Base-by-base conservation (phyloP, 1,140 invertebrate genomes). In the Antheraea pernyi region DNA sequence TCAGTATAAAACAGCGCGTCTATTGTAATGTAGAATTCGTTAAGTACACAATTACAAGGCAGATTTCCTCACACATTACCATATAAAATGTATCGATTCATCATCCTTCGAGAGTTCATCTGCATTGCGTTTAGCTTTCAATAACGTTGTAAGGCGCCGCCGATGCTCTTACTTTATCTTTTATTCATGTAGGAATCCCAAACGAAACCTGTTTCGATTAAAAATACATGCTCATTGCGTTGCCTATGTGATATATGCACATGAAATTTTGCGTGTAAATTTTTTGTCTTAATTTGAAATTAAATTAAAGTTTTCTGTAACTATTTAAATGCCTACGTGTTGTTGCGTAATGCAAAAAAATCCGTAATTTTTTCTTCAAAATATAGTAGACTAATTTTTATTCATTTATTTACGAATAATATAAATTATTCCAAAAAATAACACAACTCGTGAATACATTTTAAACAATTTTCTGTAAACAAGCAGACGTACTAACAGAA, bases 41-140 rank as follows among this genome's bases (percentile, higher is more conserved):
- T 53, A 53, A 53, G 5, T 16, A 53, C 16, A 16, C 46, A 37
- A 67, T 70, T 46, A 65, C 64, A 42, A 48, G 9, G 42, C 39
- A 65, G 19, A 48, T 22, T 42, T 19, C 46, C 13, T 16, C 16
- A 53, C 46, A 13, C 11, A 53, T 65, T 39, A 63, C 37, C 37
- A 19, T 64, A 65, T 16, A 65, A 63, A 65, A 65, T 48, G 48
- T 65, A 53, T 53, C 46, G 46, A 53, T 53, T 53, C 46, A 53
- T 53, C 46, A 16, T 53, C 16, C 46, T 53, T 53, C 11, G 13
- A 13, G 46, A 53, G 46, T 53, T 53, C 46, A 53, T 53, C 46
- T 53, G 46, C 46, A 53, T 53, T 53, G 46, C 46, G 46, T 53
- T 53, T 53, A 53, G 16, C 46, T 53, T 53, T 53, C 46, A 53